Evolutionary conservation across 2,113 vertebrate species (phyloP), one percentile per base, ranked within the genome.

Genomic region (Elachura formosa): DNA sequence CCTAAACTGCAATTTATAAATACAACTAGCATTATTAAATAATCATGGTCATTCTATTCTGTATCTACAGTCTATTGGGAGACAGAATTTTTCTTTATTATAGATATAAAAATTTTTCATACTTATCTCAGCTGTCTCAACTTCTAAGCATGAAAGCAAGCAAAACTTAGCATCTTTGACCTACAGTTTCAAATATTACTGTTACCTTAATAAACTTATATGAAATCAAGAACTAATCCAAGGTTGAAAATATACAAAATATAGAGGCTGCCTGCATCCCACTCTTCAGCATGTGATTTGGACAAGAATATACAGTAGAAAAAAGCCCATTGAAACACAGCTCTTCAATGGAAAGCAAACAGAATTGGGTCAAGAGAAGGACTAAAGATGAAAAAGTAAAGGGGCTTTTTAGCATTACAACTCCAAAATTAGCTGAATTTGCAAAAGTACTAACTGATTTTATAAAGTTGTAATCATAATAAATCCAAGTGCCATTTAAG

Each of bases 1-100:
- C 26, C 41, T 78, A 94, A 86, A 80, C 48, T 82, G 14, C 11
- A 55, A n/a, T 81, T 93, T 81, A 51, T 51, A 84, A 71, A 91
- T 51, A 84, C 25, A 59, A 62, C 40, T 28, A 59, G 40, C 0
- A 1, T 84, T 86, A 95, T 43, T 64, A 74, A 93, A 78, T 87
- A 63, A 84, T 74, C 38, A 36, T 22, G 19, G 51, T 63, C 14
- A 81, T 66, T 69, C 34, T 61, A 12, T 26, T 84, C 25, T 22
- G 55, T n/a, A 84, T 43, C 8, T 84, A 34, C 2, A 62, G 66
- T 28, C 49, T 55, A 21, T 0, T 45, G 33, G 20, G 29, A 94
- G 28, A 62, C 26, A 15, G 25, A 43, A 74, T 66, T 77, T 33
- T 67, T 72, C 21, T n/a, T 45, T 73, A 83, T n/a, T 38, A 5